Base-by-base conservation (phyloP, 2,888 invertebrate species). In the Microctonus aethiopoides region DNA sequence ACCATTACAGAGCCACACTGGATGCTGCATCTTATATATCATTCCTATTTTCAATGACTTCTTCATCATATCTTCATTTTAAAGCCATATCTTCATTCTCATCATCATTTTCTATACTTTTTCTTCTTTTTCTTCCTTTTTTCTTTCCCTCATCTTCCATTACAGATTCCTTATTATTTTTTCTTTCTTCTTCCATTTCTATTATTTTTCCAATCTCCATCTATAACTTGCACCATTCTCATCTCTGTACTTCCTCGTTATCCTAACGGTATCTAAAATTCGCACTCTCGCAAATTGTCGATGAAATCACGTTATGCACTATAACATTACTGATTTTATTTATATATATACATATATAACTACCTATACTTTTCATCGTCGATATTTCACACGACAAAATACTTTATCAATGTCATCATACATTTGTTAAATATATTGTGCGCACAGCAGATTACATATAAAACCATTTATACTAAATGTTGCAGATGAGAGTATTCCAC, bases 391-490 rank as follows among this genome's bases (percentile, higher is more conserved):
- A 24, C 24, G 32, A 24, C 39, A 41, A n/a, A 16, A 61, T n/a
- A 39, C 60, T 61, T 39, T 34, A 57, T 80, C 77, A 77, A 78
- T 78, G 77, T 76, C 75, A 36, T 41, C 11, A 22, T 22, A 10
- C 22, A 39, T 22, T 36, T 66, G 57, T 54, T 54, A 54, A 54
- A 57, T 39, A 46, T 57, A 66, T 66, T 39, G 57, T 54, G 13
- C n/a, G 9, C 26, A 56, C 29, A 5, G 32, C 39, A 26, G 20
- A 46, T 57, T 66, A 62, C 62, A 54, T 60, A 39, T 34, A 57
- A 56, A 29, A 29, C 34, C 26, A 24, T 26, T 13, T 26, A 26
- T 26, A 54, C n/a, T 54, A 24, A 54, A 24, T 10, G 54, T 26
- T 6, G 16, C 16, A 46, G 46, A 16, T 16, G 46, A 16, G 16